Percentiles rank a stretch among this genome's conserved stretches.
phyloP scores from a whole-genome alignment of 1,140 invertebrate genomes.

The Drosophila lacertosa region DNA sequence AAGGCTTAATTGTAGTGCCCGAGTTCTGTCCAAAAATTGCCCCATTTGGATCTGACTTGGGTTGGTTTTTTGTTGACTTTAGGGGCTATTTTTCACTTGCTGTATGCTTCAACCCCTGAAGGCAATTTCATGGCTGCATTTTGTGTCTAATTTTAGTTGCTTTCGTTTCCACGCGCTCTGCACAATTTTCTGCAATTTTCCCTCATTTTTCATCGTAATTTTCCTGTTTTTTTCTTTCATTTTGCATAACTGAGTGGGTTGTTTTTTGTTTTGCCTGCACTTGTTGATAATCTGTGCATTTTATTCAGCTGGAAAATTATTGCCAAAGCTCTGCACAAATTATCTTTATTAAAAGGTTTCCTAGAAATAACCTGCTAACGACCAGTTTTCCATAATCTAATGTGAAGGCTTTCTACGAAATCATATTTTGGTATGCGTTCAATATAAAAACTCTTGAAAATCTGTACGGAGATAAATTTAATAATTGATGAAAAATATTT shows the following conservation, averaged over 20 bases:
- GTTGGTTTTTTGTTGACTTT: neutral
- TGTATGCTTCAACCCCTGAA: no score
- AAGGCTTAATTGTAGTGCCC: slow-evolving; percentile 72
- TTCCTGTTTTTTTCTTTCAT: slow-evolving; percentile 2
- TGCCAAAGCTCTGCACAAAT: slow-evolving; percentile 7
- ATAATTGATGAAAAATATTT: neutral
- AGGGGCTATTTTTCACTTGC: neutral
- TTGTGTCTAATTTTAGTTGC: slow-evolving; percentile 38
- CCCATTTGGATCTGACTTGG: neutral
- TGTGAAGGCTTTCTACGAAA: neutral
- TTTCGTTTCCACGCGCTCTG: slow-evolving; percentile 12
- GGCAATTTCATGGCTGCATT: slow-evolving; percentile 17
- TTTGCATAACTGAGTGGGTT: slow-evolving; percentile 6
- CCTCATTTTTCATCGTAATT: slow-evolving; percentile 3
- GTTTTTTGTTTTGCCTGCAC: slow-evolving; percentile 18
- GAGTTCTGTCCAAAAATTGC: slow-evolving; percentile 22
- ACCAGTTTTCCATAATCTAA: neutral
- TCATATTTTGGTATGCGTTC: neutral
- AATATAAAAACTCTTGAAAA: no score
- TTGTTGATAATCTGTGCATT: slow-evolving; percentile 43
- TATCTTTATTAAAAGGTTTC: slow-evolving; percentile 7
- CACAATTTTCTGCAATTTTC: slow-evolving; percentile 11
- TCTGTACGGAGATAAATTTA: no score
- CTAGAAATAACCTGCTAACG: no score
- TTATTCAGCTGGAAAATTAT: slow-evolving; percentile 32